Base-by-base conservation (phyloP, 2,888 invertebrate species). In the Chrysodeixis includens region DNA sequence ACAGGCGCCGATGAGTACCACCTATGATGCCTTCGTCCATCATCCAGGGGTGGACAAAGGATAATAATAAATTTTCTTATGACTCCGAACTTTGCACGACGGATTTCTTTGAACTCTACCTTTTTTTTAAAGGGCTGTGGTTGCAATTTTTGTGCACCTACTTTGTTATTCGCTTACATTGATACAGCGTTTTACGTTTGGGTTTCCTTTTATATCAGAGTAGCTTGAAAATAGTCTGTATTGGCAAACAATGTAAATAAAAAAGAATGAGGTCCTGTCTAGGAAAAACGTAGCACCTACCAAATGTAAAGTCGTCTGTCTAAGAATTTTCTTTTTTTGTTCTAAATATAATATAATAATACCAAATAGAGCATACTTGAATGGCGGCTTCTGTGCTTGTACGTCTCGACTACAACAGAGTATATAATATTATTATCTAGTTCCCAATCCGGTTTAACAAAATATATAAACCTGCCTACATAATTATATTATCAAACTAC, bases 1-100 rank as follows among this genome's bases (percentile, higher is more conserved):
- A 75, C 84, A 83, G 91, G 90, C 91, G 92, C 91, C 90, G 78
- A 78, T 86, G 85, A 85, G 82, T 83, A 82, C 81, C 78, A 83
- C 83, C 87, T 83, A 82, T 82, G 85, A 85, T 82, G 71, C 77
- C 78, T 83, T 79, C 82, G 78, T 73, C 73, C 79, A 71, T 69
- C 74, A 78, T 49, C 63, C 76, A 74, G 62, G 62, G 69, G 66
- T 75, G 65, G 55, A 54, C 56, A 58, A 58, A 60, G 55, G 20
- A 62, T 56, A 62, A 62, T 63, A 51, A 61, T 60, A 57, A 32
- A 14, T 56, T 12, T 14, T 35, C 40, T 49, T 55, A 66, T 52
- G 70, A 71, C 49, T 51, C 14, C 55, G 54, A 75, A 71, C 52
- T 64, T 71, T 16, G 18, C 52, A 51, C 56, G 30, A 8, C 22